Evolutionary conservation across 2,113 vertebrate species (phyloP), one percentile per base, ranked within the genome.

Genomic region (Apteryx owenii): DNA sequence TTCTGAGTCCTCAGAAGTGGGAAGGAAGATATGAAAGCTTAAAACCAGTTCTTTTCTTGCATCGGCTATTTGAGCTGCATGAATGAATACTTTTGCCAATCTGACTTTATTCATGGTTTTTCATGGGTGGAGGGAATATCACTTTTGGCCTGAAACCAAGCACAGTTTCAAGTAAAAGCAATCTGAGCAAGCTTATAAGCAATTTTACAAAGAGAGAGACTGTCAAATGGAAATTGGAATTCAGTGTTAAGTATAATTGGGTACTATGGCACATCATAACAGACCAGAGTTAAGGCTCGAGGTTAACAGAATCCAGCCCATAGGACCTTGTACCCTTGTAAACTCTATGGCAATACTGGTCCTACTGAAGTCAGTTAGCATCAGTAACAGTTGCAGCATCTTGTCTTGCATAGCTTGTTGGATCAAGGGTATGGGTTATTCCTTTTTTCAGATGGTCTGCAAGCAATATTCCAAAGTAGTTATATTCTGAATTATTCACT

Each of bases 301-400:
- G 81, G 38, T 50, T 66, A 61, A 13, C 17, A 42, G 44, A 68
- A 89, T 84, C 14, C 38, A 77, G 17, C 38, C 42, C 3, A 4
- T 42, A 61, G 25, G 16, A 28, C 81, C 25, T 33, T 46, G 44
- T 40, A 8, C 12, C 46, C 87, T 93, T 75, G 44, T 60, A 62
- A 87, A 46, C 25, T 87, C 40, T 54, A 5, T 17, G 85, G 70
- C 56, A 79, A 9, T 62, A 26, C 12, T 2, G 5, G 46, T 76
- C 12, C 42, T 62, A 25, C 38, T 90, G 73, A 81, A 87, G 70
- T 70, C 44, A 81, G 4, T 60, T 72, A 81, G 20, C 61, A 75
- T n/a, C 0, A 4, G 42, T 48, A 70, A 42, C 0, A 0, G 60
- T 38, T 80, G 38, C 73, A 87, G 26, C 17, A 28, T 61, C 38